Conservation (phyloP, 1,140 invertebrate species). For the Pseudachorutes palmiensis region DNA sequence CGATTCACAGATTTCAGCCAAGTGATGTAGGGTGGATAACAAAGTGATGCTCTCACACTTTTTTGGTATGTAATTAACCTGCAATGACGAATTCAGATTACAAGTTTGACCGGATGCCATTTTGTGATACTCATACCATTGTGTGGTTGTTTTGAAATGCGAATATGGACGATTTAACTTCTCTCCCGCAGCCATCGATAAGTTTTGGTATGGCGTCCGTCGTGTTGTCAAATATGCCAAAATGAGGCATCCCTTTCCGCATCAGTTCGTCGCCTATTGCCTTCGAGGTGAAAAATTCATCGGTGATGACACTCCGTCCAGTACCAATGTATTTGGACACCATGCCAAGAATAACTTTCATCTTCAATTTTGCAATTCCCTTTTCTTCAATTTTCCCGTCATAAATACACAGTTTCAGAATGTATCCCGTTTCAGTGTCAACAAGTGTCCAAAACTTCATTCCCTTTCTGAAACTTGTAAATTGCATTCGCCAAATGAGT, state of each 20-base stretch:
- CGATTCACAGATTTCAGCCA: background rate
- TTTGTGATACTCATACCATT: background rate
- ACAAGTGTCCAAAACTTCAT: conserved; percentile 38
- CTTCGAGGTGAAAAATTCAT: conserved; percentile 11
- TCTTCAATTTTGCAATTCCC: background rate
- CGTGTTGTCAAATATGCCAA: background rate
- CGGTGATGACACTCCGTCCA: background rate
- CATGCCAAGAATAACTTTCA: background rate
- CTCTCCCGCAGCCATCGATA: background rate
- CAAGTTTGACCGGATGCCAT: background rate
- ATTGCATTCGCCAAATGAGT: conserved; percentile 13
- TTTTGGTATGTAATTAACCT: background rate
- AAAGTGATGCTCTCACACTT: background rate
- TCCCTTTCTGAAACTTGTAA: background rate
- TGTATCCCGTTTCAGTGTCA: conserved; percentile 19
- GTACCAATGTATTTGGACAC: background rate
- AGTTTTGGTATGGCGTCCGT: background rate
- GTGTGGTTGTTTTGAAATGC: background rate
- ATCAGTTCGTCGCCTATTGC: background rate
- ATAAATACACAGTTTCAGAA: background rate
- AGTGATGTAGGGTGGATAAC: conserved; percentile 5
- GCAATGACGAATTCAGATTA: background rate
- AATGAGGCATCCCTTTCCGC: background rate
- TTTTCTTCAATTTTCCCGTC: background rate
- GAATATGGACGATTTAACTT: background rate